These are phyloP conservation scores for Drosophila sp. DNA, from an alignment of 1,140 invertebrate genomes.

Conservation along the genomic window DNA sequence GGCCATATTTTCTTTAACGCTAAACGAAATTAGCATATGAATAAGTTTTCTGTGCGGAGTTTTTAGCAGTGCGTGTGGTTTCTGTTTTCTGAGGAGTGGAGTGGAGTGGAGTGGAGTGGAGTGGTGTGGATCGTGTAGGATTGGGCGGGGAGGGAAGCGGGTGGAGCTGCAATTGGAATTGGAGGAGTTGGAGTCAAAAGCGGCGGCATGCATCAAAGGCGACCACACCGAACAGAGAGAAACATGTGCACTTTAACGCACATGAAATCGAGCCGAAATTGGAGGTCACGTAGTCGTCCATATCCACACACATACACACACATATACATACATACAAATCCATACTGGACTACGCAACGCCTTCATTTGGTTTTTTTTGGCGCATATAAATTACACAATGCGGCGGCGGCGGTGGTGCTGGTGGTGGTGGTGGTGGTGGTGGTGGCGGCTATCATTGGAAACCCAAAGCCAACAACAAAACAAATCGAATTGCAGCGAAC, in stretches of 20 bases:
- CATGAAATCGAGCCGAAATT: slow-evolving; percentile 72
- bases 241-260: slow-evolving; percentile 74
- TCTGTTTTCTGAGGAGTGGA: slow-evolving; percentile 26
- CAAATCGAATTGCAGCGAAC: slow-evolving; percentile 71
- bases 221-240: slow-evolving; percentile 66
- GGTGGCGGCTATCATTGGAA: slow-evolving; percentile 16
- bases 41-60: slow-evolving; percentile 57
- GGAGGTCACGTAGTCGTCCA: slow-evolving; percentile 79
- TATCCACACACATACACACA: slow-evolving; percentile 26
- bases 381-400: slow-evolving; percentile 80
- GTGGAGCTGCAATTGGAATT: slow-evolving; percentile 25
- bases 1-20: slow-evolving; percentile 62
- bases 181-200: slow-evolving; percentile 41
- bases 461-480: slow-evolving; percentile 36
- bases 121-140: slow-evolving; percentile 14
- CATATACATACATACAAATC: slow-evolving; percentile 36
- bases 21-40: slow-evolving; percentile 77
- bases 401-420: slow-evolving; percentile 19
- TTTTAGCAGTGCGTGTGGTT: slow-evolving; percentile 38
- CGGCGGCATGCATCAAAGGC: slow-evolving; percentile 65
- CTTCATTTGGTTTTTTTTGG: slow-evolving; percentile 55
- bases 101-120: background rate
- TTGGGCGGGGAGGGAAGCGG: slow-evolving; percentile 30
- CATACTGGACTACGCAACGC: slow-evolving; percentile 37
- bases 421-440: background rate